phyloP scores from a whole-genome alignment of 92 coral and sea anemone genomes.

The Bergia sp. region DNA sequence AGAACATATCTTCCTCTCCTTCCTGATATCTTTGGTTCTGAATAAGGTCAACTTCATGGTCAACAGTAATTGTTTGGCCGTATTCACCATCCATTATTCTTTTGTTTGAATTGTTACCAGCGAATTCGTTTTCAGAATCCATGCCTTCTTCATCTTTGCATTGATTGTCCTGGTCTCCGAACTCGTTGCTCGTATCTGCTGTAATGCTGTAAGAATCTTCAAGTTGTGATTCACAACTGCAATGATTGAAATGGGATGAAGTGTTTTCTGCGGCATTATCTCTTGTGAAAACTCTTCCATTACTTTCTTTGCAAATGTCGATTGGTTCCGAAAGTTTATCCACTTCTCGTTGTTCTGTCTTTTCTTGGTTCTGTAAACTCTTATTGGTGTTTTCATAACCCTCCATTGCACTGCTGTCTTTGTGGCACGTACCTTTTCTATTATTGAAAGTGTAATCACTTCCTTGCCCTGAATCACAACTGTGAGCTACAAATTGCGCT shows the following conservation, averaged over 20 bases:
- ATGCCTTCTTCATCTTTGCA: not conserved
- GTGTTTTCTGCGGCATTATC: not conserved
- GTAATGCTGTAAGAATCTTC: not conserved
- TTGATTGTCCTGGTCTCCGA: not conserved
- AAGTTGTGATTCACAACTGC: not conserved
- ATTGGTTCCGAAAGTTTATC: not conserved
- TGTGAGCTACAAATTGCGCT: not conserved
- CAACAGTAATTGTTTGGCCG: constrained; percentile 44
- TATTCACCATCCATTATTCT: not conserved
- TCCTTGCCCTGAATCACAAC: not conserved
- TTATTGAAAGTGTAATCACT: not conserved
- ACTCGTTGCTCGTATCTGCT: not conserved
- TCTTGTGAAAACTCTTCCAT: not conserved
- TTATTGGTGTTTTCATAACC: not conserved
- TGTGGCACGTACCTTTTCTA: not conserved
- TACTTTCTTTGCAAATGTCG: not conserved
- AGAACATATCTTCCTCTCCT: constrained; percentile 52
- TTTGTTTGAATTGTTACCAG: not conserved
- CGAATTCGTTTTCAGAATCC: not conserved
- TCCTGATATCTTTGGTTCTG: constrained; percentile 49
- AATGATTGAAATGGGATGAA: not conserved
- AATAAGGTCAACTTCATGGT: constrained; percentile 50
- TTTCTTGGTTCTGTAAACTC: not conserved
- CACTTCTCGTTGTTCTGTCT: not conserved
- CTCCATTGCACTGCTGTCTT: not conserved